Percentiles rank a stretch among this genome's conserved stretches.
Evolutionary conservation across 2,113 vertebrate genomes (phyloP).

Genomic region (human): DNA sequence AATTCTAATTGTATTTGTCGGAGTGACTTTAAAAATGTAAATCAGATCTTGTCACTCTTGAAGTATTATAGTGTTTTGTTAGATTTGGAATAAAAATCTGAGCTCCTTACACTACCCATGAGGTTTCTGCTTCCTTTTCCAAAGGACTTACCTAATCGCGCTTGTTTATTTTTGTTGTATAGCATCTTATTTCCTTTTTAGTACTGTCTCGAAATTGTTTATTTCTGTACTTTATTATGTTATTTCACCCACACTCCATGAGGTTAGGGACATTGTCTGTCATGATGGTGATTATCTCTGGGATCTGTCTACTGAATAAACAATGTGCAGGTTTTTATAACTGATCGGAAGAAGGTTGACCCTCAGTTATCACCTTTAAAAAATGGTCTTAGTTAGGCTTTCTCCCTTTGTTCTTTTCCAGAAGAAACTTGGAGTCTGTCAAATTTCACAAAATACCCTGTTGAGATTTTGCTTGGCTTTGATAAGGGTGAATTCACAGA

Average conservation of each 20-base stretch:
- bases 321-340: background rate
- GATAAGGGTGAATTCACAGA: background rate
- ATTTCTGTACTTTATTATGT: background rate
- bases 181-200: background rate
- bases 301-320: background rate
- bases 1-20: background rate
- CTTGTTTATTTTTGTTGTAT: background rate
- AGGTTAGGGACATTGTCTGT: background rate
- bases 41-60: background rate
- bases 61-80: background rate
- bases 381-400: background rate
- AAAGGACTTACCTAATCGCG: background rate
- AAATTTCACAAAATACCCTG: background rate
- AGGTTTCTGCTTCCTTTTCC: background rate
- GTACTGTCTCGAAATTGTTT: background rate
- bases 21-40: background rate
- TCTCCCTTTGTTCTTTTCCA: background rate
- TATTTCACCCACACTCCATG: background rate
- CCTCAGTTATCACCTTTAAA: background rate
- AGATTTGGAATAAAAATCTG: background rate
- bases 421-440: background rate
- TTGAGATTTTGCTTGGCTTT: background rate
- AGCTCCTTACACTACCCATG: background rate
- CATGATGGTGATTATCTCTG: background rate
- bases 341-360: background rate